phyloP scores from a whole-genome alignment of 1,140 invertebrate genomes.

The Drosophila parvula region DNA sequence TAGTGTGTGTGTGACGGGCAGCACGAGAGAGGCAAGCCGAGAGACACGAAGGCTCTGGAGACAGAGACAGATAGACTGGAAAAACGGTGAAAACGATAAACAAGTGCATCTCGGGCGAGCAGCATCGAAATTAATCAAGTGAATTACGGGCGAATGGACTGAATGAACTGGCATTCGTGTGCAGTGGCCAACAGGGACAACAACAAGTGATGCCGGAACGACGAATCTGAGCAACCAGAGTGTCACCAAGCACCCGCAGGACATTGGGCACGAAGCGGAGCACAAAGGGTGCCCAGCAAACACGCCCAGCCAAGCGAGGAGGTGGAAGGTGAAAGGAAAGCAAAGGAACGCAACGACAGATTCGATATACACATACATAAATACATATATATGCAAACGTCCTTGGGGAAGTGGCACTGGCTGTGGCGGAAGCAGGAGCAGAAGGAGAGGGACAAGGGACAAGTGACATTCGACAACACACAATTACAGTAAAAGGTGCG shows the following conservation, averaged over 20 bases:
- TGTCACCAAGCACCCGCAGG: constrained; percentile 20
- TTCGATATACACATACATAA: neutral
- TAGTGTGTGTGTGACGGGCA: constrained; percentile 1
- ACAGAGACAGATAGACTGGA: constrained; percentile 9
- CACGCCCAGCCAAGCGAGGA: constrained; percentile 15
- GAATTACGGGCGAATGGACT: constrained; percentile 11
- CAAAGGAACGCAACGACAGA: constrained; percentile 4
- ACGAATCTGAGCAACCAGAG: constrained; percentile 13
- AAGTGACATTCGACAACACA: constrained; percentile 39
- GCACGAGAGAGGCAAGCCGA: constrained; percentile 15
- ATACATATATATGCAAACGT: constrained; percentile 34
- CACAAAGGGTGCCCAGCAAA: constrained; percentile 22
- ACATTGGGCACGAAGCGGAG: constrained; percentile 18
- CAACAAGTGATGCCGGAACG: constrained; percentile 36
- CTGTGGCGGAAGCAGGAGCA: constrained; percentile 15
- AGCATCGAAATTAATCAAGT: constrained; percentile 39
- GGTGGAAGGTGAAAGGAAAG: neutral
- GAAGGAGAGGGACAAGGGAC: constrained; percentile 21
- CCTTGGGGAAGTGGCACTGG: constrained; percentile 35
- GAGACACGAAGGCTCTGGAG: constrained; percentile 18
- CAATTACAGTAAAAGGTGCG: constrained; percentile 62
- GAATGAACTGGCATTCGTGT: constrained; percentile 14
- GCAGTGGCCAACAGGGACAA: constrained; percentile 28
- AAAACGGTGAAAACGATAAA: constrained; percentile 8
- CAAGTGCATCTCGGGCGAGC: constrained; percentile 30